These are phyloP conservation scores for Clangula hyemalis DNA, from an alignment of 2,797 vertebrate genomes.

Conservation along the genomic window DNA sequence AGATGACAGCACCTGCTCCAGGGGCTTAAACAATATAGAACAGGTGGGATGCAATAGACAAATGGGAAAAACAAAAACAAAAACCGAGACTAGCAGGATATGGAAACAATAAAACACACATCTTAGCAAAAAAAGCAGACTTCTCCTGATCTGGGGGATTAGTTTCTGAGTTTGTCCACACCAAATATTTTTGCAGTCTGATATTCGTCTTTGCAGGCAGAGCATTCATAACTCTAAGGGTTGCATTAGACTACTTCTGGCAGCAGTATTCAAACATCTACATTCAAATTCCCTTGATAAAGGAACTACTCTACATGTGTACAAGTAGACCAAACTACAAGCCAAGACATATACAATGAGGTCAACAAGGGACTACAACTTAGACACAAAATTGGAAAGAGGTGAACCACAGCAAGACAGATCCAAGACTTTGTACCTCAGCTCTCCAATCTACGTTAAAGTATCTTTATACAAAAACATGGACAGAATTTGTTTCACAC, in stretches of 20 bases:
- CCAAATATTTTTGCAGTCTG: neutral
- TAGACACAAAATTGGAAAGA: neutral
- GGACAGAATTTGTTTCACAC: neutral
- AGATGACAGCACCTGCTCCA: neutral
- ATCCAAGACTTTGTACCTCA: neutral
- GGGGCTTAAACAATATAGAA: neutral
- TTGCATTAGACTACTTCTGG: neutral
- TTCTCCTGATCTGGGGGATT: neutral
- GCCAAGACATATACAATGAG: neutral
- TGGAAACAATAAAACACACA: neutral
- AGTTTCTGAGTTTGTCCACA: neutral
- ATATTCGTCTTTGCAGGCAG: neutral
- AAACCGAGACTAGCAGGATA: neutral
- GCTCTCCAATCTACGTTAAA: neutral
- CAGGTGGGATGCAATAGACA: neutral
- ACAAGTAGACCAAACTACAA: neutral
- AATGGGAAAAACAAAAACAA: neutral
- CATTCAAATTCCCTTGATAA: neutral
- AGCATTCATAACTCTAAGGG: neutral
- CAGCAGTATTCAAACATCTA: accelerated
- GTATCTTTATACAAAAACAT: neutral
- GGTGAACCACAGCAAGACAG: neutral
- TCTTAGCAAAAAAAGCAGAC: neutral
- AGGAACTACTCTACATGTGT: neutral
- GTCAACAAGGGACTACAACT: neutral